Conservation (phyloP, 2,113 vertebrate species). For the Apodemus speciosus region DNA sequence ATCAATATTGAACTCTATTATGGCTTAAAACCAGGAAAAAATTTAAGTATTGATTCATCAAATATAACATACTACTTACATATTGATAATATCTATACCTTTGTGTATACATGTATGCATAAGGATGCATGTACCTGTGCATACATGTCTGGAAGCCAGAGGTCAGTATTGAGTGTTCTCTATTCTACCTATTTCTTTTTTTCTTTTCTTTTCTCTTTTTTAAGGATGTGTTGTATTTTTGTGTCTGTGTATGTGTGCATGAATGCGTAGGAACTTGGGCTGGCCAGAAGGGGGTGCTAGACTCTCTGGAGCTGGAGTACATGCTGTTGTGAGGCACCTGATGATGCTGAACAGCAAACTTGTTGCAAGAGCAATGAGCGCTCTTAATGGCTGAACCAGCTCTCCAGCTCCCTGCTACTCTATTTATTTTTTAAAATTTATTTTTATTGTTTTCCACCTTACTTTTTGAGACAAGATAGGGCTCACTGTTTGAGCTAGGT, state of each 20-base stretch:
- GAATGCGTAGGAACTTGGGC: neutral
- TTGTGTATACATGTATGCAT: neutral
- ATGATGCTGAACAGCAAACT: neutral
- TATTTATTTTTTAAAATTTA: neutral
- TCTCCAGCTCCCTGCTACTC: neutral
- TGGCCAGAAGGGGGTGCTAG: neutral
- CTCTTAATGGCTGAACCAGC: neutral
- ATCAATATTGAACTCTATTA: constrained; percentile 10
- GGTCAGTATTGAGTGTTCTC: neutral
- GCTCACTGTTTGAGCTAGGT: neutral
- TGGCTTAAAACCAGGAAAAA: neutral
- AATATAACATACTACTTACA: neutral
- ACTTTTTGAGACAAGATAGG: neutral
- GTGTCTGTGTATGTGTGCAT: neutral
- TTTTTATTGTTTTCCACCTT: neutral
- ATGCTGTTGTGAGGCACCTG: neutral
- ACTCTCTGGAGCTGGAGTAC: neutral
- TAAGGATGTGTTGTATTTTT: neutral
- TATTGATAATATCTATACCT: neutral
- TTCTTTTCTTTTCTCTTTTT: neutral
- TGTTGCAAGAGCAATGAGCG: neutral
- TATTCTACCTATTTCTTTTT: neutral
- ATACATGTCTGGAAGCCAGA: neutral
- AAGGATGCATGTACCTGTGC: neutral
- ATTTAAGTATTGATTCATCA: neutral